phyloP scores from a whole-genome alignment of 1,140 invertebrate species.

The Drosophila subpulchrella region DNA sequence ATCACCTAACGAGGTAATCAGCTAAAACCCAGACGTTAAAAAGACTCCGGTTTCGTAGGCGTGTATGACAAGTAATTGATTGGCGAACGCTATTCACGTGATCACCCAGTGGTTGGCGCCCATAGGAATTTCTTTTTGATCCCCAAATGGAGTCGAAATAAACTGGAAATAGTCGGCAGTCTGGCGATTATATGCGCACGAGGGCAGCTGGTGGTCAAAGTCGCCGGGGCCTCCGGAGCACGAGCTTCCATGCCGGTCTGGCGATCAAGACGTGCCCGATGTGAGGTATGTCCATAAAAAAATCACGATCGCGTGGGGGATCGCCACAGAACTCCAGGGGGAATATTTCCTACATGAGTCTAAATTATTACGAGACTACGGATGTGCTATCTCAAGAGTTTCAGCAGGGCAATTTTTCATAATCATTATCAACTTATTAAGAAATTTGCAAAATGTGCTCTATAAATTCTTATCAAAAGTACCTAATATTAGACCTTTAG shows the following conservation, averaged over 20 bases:
- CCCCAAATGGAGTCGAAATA: slow-evolving; percentile 15
- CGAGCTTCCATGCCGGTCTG: slow-evolving; percentile 26
- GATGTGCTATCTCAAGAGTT: neutral
- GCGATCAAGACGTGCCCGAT: slow-evolving; percentile 14
- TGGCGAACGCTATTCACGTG: slow-evolving; percentile 49
- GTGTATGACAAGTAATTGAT: slow-evolving; percentile 34
- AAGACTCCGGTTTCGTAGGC: slow-evolving; percentile 19
- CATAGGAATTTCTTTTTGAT: neutral
- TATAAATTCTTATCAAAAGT: neutral
- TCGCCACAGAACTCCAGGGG: neutral
- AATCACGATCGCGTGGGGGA: slow-evolving; percentile 12
- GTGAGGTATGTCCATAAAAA: slow-evolving; percentile 27
- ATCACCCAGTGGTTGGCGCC: slow-evolving; percentile 40
- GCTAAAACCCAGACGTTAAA: slow-evolving; percentile 8
- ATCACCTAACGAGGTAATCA: slow-evolving; percentile 24
- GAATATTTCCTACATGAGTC: slow-evolving; percentile 2
- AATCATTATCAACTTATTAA: neutral
- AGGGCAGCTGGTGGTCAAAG: slow-evolving; percentile 47
- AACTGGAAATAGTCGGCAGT: slow-evolving; percentile 28
- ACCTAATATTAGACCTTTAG: neutral
- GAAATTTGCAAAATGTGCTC: neutral
- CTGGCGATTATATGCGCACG: slow-evolving; percentile 30
- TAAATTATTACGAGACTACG: neutral
- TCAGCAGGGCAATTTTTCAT: neutral
- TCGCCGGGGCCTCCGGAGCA: slow-evolving; percentile 15